Percentiles rank a stretch among this genome's conserved stretches.
phyloP scores from a whole-genome alignment of 2,113 vertebrate genomes.

The Apteryx mantelli region DNA sequence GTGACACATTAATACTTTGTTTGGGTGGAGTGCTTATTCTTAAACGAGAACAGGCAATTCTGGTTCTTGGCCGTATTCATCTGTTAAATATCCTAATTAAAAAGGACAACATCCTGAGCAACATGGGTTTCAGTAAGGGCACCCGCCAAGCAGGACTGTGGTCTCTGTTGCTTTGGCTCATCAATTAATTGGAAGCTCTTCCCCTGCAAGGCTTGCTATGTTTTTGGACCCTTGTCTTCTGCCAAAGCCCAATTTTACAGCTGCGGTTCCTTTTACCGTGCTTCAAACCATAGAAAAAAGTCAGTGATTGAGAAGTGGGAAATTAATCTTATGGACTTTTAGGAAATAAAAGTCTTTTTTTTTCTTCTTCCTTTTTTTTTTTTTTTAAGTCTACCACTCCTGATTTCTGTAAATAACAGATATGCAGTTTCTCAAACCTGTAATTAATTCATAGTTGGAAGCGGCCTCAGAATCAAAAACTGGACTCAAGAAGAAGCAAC shows the following conservation, averaged over 20 bases:
- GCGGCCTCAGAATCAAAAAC: neutral
- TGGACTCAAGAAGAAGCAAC: neutral
- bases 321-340: neutral
- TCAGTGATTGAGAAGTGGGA: neutral
- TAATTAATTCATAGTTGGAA: conserved; percentile 2
- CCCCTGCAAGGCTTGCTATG: neutral
- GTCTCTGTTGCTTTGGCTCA: neutral
- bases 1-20: conserved; percentile 65
- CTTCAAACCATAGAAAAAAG: neutral
- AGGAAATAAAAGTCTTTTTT: neutral
- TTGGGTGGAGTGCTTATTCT: conserved; percentile 54
- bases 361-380: neutral
- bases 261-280: neutral
- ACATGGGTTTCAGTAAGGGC: neutral
- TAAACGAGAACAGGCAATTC: conserved; percentile 32
- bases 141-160: neutral
- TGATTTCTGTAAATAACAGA: neutral
- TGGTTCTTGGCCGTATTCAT: conserved; percentile 1
- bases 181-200: neutral
- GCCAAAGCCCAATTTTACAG: neutral
- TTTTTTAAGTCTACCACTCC: neutral
- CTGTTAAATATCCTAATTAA: conserved; percentile 38
- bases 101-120: neutral
- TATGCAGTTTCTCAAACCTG: neutral
- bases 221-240: neutral